Conservation (phyloP, 2,113 vertebrate genomes). For the Heptranchias perlo region DNA sequence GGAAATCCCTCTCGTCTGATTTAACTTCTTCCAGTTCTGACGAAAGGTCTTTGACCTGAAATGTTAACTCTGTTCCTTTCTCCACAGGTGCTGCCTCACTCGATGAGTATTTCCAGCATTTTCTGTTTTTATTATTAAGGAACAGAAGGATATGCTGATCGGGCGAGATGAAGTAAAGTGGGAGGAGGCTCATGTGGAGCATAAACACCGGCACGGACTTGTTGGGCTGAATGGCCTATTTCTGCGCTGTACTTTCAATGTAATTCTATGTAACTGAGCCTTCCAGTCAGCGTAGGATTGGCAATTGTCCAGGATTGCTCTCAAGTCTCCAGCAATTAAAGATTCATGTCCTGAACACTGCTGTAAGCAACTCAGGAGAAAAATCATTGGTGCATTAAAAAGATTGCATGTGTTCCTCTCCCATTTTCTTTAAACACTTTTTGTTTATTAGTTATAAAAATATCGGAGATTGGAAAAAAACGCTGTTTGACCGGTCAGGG, state of each 20-base stretch:
- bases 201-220: too few relatives aligned
- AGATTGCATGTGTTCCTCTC: background rate
- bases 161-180: too few relatives aligned
- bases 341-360: background rate
- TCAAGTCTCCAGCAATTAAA: background rate
- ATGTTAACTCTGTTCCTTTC: too few relatives aligned
- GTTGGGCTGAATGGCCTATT: too few relatives aligned
- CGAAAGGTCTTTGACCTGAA: too few relatives aligned
- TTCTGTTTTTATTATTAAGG: too few relatives aligned
- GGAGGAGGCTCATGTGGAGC: too few relatives aligned
- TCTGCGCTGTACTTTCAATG: too few relatives aligned
- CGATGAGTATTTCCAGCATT: too few relatives aligned
- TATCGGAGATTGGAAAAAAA: background rate
- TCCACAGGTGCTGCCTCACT: too few relatives aligned
- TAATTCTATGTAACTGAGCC: background rate
- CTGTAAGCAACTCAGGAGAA: background rate
- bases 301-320: background rate
- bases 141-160: too few relatives aligned
- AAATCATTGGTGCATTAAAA: slow-evolving; percentile 24
- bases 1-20: background rate
- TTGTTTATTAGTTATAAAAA: background rate
- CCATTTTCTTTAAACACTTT: background rate
- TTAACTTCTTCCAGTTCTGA: too few relatives aligned
- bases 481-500: background rate
- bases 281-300: background rate